phyloP scores from a whole-genome alignment of 2,888 invertebrate genomes.

The Aspidiotus rigidus region DNA sequence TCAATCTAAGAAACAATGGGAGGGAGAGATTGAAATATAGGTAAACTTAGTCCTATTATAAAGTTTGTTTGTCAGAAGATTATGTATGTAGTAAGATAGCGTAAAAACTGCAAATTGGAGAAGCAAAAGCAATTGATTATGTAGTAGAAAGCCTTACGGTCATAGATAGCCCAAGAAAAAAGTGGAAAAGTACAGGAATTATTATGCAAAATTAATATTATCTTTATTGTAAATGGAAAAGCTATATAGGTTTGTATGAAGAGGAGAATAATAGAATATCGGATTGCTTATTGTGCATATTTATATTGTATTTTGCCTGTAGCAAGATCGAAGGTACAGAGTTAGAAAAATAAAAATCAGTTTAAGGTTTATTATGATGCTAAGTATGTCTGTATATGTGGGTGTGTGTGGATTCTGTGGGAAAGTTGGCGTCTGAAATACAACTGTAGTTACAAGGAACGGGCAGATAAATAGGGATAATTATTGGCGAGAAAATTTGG shows the following conservation, averaged over 20 bases:
- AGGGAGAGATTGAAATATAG: slow-evolving; percentile 17
- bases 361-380: too few species aligned
- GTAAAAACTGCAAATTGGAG: background rate
- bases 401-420: too few species aligned
- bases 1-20: background rate
- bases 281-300: background rate
- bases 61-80: too few species aligned
- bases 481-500: background rate
- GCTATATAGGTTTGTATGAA: too few species aligned
- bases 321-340: too few species aligned
- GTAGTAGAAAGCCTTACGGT: slow-evolving; percentile 17
- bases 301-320: background rate
- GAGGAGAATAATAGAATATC: too few species aligned
- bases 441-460: background rate
- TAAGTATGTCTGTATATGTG: too few species aligned
- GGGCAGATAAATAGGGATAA: background rate
- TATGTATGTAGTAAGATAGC: background rate
- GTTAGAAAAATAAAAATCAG: too few species aligned
- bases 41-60: slow-evolving; percentile 12
- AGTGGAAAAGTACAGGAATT: slow-evolving; percentile 1
- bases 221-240: slow-evolving; percentile 3
- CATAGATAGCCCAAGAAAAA: slow-evolving; percentile 10
- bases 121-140: slow-evolving; percentile 21
- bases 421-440: too few species aligned
- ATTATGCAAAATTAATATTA: background rate